Percentiles rank a stretch among this genome's conserved stretches.
Evolutionary conservation across 2,113 vertebrate genomes (phyloP).

Genomic region (Lasiurus borealis): DNA sequence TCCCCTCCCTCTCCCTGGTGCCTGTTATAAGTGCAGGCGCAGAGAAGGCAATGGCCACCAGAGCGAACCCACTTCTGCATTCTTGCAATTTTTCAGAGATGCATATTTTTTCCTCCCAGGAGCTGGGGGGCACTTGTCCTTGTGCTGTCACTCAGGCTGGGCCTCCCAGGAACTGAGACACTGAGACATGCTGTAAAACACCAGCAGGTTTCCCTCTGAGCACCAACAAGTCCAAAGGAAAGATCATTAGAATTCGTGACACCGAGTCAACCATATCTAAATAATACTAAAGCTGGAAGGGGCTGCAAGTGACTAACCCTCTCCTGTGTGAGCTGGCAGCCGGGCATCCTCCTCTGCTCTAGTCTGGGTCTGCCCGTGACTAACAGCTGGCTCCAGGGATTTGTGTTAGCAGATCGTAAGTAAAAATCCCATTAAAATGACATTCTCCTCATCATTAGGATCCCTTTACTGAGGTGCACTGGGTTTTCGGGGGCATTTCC

Average conservation of each 20-base stretch:
- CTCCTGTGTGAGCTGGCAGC: background rate
- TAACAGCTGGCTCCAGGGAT: background rate
- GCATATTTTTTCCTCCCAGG: background rate
- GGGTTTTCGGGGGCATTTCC: slow-evolving; percentile 39
- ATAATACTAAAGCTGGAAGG: slow-evolving; percentile 5
- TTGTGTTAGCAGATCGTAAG: slow-evolving; percentile 37
- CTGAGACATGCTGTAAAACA: background rate
- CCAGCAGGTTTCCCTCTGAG: background rate
- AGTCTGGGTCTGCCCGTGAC: slow-evolving; percentile 31
- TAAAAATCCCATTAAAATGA: slow-evolving; percentile 55
- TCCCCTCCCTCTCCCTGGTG: background rate
- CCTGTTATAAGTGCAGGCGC: background rate
- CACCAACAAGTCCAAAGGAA: background rate
- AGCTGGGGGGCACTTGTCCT: background rate
- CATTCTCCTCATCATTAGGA: background rate
- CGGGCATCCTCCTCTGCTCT: background rate
- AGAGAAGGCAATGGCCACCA: background rate
- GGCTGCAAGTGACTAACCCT: background rate
- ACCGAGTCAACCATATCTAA: slow-evolving; percentile 15
- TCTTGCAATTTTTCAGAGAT: background rate
- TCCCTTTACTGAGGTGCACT: background rate
- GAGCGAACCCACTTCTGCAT: background rate
- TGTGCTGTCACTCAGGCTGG: background rate
- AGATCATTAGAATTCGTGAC: slow-evolving; percentile 21
- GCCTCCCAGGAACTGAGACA: background rate